Evolutionary conservation across 2,113 vertebrate species (phyloP).

Genomic region (Alligator sinensis): DNA sequence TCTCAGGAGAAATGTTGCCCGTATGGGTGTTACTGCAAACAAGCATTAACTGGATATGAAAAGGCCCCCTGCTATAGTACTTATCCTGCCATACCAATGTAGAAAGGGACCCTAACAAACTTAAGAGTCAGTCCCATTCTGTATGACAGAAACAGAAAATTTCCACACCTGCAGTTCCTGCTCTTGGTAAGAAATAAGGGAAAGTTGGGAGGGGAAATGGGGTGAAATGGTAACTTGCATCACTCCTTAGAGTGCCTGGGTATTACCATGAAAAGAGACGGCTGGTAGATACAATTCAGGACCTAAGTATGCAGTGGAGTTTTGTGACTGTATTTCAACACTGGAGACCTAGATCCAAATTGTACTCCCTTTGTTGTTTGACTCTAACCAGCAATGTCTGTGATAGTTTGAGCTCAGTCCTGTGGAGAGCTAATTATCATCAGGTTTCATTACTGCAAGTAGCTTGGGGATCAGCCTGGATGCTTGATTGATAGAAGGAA

Average conservation of each 20-base stretch:
- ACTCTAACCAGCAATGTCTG: not conserved
- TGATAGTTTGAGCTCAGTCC: not conserved
- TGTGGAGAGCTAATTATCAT: not conserved
- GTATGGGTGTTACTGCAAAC: too few relatives aligned
- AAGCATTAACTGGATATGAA: not conserved
- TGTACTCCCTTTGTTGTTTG: not conserved
- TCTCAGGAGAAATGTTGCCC: too few relatives aligned
- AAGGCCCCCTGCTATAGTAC: not conserved
- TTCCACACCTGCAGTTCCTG: not conserved
- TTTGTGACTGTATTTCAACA: not conserved
- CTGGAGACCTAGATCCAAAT: not conserved
- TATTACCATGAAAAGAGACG: not conserved
- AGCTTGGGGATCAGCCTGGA: not conserved
- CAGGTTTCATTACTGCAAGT: not conserved
- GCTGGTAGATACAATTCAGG: not conserved
- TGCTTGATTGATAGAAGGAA: not conserved
- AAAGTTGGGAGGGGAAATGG: not conserved
- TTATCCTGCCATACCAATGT: not conserved
- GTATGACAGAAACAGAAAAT: not conserved
- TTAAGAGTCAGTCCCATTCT: not conserved
- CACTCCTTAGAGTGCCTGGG: not conserved
- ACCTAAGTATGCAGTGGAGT: not conserved
- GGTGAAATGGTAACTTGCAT: not conserved
- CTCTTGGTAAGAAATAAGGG: not conserved
- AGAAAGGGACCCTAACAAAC: not conserved